Conservation (phyloP, 2,797 vertebrate genomes). For the Neosilurus mollespiculum region DNA sequence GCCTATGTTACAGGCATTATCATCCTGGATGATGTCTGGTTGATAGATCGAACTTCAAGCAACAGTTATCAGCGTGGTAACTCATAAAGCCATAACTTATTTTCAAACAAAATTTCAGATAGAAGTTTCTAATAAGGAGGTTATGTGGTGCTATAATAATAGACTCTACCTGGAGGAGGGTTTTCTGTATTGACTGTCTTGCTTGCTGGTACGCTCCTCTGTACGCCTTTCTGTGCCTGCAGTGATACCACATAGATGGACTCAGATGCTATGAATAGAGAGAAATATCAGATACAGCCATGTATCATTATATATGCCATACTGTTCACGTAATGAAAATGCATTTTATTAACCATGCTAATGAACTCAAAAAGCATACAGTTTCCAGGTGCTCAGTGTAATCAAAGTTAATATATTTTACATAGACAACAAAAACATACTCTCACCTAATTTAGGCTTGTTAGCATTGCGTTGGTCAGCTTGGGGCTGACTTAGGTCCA, state of each 20-base stretch:
- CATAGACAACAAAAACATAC: neutral
- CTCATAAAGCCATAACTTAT: neutral
- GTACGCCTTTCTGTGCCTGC: constrained; percentile 83
- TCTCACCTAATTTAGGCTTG: constrained; percentile 83
- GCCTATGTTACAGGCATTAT: neutral
- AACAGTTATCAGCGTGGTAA: neutral
- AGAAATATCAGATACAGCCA: constrained; percentile 76
- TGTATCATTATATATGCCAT: constrained; percentile 59
- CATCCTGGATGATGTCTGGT: neutral
- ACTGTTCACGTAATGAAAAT: constrained; percentile 1
- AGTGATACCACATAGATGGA: constrained; percentile 95
- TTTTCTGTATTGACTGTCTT: constrained; percentile 78
- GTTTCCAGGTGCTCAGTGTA: neutral
- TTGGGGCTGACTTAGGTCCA: constrained; percentile 77
- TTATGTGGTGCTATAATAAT: neutral
- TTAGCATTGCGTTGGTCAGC: constrained; percentile 83
- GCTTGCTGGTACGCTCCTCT: constrained; percentile 78
- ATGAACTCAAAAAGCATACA: constrained; percentile 48
- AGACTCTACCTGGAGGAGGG: constrained; percentile 78
- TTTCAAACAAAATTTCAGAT: neutral
- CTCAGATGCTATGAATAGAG: constrained; percentile 88
- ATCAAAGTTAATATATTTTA: constrained; percentile 11
- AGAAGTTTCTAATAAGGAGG: neutral
- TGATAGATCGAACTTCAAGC: neutral
- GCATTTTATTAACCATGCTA: constrained; percentile 8